Conservation (phyloP, 23 tunicate species). For the Diplosoma virens region DNA sequence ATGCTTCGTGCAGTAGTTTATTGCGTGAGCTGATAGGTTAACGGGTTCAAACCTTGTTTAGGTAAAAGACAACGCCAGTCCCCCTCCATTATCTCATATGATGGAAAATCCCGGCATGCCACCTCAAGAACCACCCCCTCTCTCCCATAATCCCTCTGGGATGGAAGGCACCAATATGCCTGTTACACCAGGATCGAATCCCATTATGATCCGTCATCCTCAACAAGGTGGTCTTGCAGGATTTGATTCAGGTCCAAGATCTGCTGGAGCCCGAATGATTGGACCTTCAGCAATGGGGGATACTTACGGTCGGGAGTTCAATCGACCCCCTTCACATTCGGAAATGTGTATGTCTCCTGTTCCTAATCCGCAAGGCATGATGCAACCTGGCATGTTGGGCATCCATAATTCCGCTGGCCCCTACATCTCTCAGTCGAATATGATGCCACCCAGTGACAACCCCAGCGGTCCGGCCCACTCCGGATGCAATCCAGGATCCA, state of each 20-base stretch:
- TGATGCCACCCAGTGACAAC: constrained; percentile 18
- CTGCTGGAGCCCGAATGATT: constrained; percentile 46
- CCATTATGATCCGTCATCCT: constrained; percentile 18
- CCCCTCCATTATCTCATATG: constrained; percentile 73
- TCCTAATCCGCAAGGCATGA: constrained; percentile 9
- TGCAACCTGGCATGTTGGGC: constrained; percentile 47
- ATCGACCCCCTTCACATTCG: constrained; percentile 58
- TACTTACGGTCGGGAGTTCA: constrained; percentile 16
- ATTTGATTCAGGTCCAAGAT: constrained; percentile 48
- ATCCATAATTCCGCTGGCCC: constrained; percentile 32
- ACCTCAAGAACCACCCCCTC: constrained; percentile 67
- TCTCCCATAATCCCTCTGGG: constrained; percentile 36
- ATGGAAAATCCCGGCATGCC: constrained; percentile 37
- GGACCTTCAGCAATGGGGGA: constrained; percentile 43
- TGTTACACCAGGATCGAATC: constrained; percentile 6
- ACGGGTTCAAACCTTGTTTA: constrained; percentile 6
- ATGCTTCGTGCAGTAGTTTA: too few species aligned
- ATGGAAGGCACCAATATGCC: not conserved
- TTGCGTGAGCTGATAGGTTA: too few species aligned
- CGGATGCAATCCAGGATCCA: not conserved
- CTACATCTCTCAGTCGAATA: constrained; percentile 15
- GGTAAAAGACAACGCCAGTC: constrained; percentile 86
- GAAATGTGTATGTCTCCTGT: constrained; percentile 56
- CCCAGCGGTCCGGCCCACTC: constrained; percentile 14
- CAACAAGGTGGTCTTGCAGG: too few species aligned